These are phyloP conservation scores for Charaxes varanes DNA, from an alignment of 1,140 invertebrate genomes.

Conservation along the genomic window DNA sequence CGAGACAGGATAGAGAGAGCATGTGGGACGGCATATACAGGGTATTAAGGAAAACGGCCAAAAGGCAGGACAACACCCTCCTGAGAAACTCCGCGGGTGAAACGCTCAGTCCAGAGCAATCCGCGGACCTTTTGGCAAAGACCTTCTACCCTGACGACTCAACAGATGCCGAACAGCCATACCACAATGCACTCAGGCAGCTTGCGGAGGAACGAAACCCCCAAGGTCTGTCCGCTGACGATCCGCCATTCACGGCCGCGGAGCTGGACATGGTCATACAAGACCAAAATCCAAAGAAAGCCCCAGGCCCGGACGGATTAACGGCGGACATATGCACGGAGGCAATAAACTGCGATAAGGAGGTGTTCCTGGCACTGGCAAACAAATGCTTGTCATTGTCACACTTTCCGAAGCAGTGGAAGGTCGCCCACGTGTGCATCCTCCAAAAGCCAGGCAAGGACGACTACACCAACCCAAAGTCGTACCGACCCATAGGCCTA, in stretches of 20 bases:
- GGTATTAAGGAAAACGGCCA: too few species aligned
- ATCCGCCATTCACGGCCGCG: too few species aligned
- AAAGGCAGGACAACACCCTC: not conserved
- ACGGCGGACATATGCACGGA: slow-evolving; percentile 14
- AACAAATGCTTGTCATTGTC: slow-evolving; percentile 4
- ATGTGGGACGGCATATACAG: too few species aligned
- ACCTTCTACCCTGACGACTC: not conserved
- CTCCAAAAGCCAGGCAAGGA: slow-evolving; percentile 9
- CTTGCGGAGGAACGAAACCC: not conserved
- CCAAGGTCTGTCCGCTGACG: too few species aligned
- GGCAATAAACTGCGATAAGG: not conserved
- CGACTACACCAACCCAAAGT: slow-evolving; percentile 5
- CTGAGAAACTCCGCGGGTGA: not conserved
- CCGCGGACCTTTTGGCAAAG: not conserved
- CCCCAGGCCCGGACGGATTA: slow-evolving; percentile 14
- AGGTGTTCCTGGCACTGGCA: not conserved
- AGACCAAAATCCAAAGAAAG: slow-evolving; percentile 18
- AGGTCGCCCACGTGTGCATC: slow-evolving; percentile 8
- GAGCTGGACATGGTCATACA: not conserved
- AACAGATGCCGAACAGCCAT: not conserved
- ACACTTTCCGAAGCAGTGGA: slow-evolving; percentile 17
- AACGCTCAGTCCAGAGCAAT: not conserved
- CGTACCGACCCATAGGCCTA: slow-evolving; percentile 7
- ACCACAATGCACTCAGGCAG: not conserved
- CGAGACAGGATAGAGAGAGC: not conserved